phyloP scores from a whole-genome alignment of 2,113 vertebrate genomes.

The Coptodon rendalli region DNA sequence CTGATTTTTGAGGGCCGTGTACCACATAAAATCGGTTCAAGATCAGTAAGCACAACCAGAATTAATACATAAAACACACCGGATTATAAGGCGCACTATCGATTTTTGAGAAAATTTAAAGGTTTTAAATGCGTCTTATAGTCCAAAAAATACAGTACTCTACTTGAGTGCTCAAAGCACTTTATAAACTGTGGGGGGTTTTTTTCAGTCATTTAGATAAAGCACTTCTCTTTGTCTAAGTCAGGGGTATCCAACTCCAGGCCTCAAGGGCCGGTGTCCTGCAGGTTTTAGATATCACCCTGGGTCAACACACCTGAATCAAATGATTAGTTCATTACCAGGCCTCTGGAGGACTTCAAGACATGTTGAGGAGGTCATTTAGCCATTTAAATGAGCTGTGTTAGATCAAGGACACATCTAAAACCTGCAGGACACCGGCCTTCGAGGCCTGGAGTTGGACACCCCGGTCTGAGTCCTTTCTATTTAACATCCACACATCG shows the following conservation, averaged over 20 bases:
- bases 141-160: neutral
- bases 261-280: neutral
- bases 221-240: neutral
- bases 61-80: neutral
- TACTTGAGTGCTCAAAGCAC: neutral
- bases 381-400: neutral
- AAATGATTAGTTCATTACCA: neutral
- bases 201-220: rapidly evolving
- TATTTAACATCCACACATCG: neutral
- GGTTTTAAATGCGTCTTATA: neutral
- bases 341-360: rapidly evolving
- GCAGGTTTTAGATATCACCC: rapidly evolving
- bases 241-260: neutral
- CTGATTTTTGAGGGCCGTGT: neutral
- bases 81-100: neutral
- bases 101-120: neutral
- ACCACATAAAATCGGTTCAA: neutral
- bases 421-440: neutral
- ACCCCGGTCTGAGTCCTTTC: neutral
- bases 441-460: neutral
- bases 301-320: neutral
- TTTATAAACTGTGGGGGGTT: neutral
- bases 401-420: neutral
- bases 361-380: rapidly evolving
- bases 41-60: neutral